These are phyloP conservation scores for Dryobota labecula DNA, from an alignment of 2,888 invertebrate species.

Conservation along the genomic window DNA sequence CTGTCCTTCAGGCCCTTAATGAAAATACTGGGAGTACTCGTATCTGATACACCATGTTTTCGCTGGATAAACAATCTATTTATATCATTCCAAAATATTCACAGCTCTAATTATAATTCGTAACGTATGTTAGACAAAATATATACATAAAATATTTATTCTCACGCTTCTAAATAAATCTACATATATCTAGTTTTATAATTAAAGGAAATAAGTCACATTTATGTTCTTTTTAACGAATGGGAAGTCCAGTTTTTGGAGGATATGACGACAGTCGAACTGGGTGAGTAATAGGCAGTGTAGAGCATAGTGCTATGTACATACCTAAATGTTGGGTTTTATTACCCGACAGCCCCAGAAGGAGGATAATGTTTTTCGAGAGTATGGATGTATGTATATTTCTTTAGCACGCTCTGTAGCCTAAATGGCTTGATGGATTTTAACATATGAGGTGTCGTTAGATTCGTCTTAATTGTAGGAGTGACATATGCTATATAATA, in stretches of 20 bases:
- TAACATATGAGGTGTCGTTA: too few species aligned
- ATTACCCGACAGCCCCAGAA: too few species aligned
- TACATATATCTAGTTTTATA: not conserved
- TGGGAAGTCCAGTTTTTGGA: constrained; percentile 16
- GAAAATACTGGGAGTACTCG: not conserved
- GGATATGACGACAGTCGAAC: constrained; percentile 28
- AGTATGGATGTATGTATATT: too few species aligned
- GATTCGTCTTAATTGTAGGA: too few species aligned
- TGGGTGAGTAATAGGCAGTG: not conserved
- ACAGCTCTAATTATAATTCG: not conserved
- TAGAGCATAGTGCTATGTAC: not conserved
- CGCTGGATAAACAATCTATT: not conserved
- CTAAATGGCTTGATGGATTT: too few species aligned
- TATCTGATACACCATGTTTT: not conserved
- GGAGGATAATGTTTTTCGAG: too few species aligned
- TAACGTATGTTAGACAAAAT: not conserved
- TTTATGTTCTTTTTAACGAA: constrained; percentile 14
- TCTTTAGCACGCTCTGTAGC: too few species aligned
- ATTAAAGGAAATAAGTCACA: constrained; percentile 31
- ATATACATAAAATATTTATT: not conserved
- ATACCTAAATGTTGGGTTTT: not conserved
- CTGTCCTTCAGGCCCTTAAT: not conserved
- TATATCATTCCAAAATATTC: not conserved
- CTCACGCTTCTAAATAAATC: constrained; percentile 34
- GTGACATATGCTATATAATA: too few species aligned